phyloP scores from a whole-genome alignment of 1,140 invertebrate species.

The Hypothenemus hampei region DNA sequence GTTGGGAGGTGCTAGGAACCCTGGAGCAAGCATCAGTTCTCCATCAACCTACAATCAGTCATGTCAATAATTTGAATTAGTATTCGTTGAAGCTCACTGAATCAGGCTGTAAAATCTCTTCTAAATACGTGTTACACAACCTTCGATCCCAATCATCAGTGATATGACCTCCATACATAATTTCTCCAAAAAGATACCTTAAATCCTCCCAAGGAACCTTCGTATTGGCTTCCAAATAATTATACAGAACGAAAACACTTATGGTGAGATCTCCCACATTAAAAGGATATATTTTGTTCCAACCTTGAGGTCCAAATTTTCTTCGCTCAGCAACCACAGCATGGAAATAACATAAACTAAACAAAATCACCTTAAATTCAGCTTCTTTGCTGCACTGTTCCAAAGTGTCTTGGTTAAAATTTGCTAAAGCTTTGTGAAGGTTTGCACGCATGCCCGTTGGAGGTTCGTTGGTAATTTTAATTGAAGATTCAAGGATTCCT shows the following conservation, averaged over 20 bases:
- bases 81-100: constrained; percentile 53
- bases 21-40: constrained; percentile 84
- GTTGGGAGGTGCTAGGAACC: constrained; percentile 77
- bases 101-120: constrained; percentile 89
- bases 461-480: constrained; percentile 96
- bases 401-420: constrained; percentile 91
- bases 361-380: constrained; percentile 92
- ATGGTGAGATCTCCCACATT: constrained; percentile 89
- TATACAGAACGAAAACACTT: constrained; percentile 90
- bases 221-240: constrained; percentile 90
- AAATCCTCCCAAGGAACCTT: constrained; percentile 94
- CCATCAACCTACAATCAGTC: constrained; percentile 70
- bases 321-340: constrained; percentile 91
- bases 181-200: constrained; percentile 87
- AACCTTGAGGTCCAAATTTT: constrained; percentile 94
- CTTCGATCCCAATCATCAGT: constrained; percentile 95
- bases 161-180: constrained; percentile 98
- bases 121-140: constrained; percentile 86
- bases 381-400: constrained; percentile 94
- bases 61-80: constrained; percentile 3
- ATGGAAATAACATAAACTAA: constrained; percentile 94
- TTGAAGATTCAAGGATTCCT: constrained; percentile 90
- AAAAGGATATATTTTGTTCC: constrained; percentile 89
- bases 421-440: constrained; percentile 90
- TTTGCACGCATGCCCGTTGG: constrained; percentile 95